Conservation (phyloP, 92 coral and sea anemone species). For the Bergia sp. region DNA sequence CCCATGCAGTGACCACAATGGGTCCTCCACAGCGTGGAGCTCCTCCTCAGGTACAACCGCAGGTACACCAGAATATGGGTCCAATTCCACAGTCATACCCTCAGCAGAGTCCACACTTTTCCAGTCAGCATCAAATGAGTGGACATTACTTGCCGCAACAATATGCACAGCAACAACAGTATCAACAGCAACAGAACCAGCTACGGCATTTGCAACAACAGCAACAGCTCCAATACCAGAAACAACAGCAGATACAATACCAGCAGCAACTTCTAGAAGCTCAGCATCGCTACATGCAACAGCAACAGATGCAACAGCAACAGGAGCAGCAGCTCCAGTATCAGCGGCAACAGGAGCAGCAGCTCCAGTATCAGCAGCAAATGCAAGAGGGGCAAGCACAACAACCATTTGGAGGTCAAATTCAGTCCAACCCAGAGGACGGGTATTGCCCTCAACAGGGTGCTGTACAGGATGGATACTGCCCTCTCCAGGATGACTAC, state of each 20-base stretch:
- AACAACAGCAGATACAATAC: constrained; percentile 45
- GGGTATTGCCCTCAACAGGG: constrained; percentile 2
- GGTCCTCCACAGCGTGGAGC: constrained; percentile 48
- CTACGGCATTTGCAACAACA: constrained; percentile 54
- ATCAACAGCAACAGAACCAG: constrained; percentile 55
- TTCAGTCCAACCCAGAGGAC: constrained; percentile 8
- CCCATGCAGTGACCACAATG: constrained; percentile 41
- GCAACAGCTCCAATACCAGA: constrained; percentile 64
- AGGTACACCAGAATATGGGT: constrained; percentile 34
- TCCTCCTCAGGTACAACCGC: constrained; percentile 22
- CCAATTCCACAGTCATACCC: constrained; percentile 34
- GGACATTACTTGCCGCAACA: constrained; percentile 68
- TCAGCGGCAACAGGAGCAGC: constrained; percentile 48
- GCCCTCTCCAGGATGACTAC: constrained; percentile 11
- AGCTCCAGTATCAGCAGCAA: constrained; percentile 45
- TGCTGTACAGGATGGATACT: constrained; percentile 10
- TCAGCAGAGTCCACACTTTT: constrained; percentile 50
- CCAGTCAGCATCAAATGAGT: constrained; percentile 54
- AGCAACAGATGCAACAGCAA: constrained; percentile 49
- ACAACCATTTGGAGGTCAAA: constrained; percentile 22
- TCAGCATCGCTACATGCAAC: constrained; percentile 53
- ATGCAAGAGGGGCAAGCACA: constrained; percentile 43
- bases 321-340: not conserved
- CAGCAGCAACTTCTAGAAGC: constrained; percentile 41
- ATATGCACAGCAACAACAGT: constrained; percentile 65